Conservation (phyloP, 2,888 invertebrate species). For the Drosophila percnosoma region DNA sequence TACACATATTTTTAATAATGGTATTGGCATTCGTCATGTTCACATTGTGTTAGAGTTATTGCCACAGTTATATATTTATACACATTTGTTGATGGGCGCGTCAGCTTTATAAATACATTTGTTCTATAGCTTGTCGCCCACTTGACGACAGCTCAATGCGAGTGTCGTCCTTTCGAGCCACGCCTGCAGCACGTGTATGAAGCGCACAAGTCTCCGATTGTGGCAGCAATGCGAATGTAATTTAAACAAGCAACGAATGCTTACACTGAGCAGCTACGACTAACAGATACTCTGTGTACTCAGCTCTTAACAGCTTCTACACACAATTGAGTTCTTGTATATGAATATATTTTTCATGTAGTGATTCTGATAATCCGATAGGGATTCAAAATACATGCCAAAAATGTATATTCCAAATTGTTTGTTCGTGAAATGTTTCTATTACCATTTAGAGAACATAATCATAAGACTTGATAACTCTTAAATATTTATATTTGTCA, state of each 20-base stretch:
- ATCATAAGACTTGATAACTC: not conserved
- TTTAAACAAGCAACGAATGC: constrained; percentile 1
- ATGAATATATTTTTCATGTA: not conserved
- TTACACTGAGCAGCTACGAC: not conserved
- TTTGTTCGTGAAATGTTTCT: not conserved
- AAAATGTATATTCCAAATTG: not conserved
- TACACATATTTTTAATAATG: constrained; percentile 4
- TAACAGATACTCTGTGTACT: not conserved
- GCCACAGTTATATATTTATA: constrained; percentile 40
- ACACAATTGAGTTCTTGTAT: not conserved
- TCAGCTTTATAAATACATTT: constrained; percentile 24
- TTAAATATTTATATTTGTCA: not conserved
- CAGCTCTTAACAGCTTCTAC: not conserved
- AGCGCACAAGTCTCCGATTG: constrained; percentile 15
- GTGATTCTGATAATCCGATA: not conserved
- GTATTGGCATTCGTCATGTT: constrained; percentile 42
- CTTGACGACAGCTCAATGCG: constrained; percentile 37
- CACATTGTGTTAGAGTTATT: constrained; percentile 13
- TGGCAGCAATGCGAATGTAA: constrained; percentile 18
- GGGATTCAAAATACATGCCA: too few species aligned
- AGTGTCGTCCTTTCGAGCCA: constrained; percentile 22
- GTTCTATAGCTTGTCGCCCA: not conserved
- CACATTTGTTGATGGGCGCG: constrained; percentile 35
- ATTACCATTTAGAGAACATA: not conserved
- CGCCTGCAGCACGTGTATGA: constrained; percentile 45